These are phyloP conservation scores for Temnothorax rugatulus DNA, from an alignment of 2,888 invertebrate genomes.

Conservation along the genomic window DNA sequence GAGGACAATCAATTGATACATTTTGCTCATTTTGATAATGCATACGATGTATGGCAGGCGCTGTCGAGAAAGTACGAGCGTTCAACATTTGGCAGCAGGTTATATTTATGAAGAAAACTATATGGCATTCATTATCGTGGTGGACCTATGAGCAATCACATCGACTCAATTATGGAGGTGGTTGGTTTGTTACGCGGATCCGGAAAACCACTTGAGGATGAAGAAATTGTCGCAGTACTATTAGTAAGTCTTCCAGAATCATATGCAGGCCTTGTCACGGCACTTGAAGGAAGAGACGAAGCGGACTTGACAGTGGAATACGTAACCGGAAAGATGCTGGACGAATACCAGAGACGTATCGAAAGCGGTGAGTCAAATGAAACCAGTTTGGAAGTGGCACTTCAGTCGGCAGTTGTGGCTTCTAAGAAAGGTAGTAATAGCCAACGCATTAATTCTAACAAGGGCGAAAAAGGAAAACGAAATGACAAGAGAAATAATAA, in stretches of 20 bases:
- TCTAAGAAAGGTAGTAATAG: neutral
- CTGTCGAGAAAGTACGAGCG: neutral
- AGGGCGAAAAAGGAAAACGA: neutral
- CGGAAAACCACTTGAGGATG: slow-evolving; percentile 15
- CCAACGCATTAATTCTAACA: too few relatives aligned
- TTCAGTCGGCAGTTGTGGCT: neutral
- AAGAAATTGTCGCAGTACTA: slow-evolving; percentile 21
- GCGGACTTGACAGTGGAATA: slow-evolving; percentile 1
- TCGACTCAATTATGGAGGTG: slow-evolving; percentile 1
- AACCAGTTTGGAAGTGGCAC: neutral
- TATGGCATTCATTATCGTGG: slow-evolving; percentile 14
- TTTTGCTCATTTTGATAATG: slow-evolving; percentile 7
- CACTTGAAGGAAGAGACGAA: slow-evolving; percentile 13
- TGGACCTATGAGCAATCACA: slow-evolving; percentile 11
- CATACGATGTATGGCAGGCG: neutral
- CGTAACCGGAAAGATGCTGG: slow-evolving; percentile 25
- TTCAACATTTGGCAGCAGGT: neutral
- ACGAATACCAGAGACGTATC: slow-evolving; percentile 21
- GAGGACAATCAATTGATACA: slow-evolving; percentile 21
- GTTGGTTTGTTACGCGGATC: neutral
- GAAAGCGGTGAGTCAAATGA: neutral
- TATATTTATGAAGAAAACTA: neutral
- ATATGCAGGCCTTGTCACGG: neutral
- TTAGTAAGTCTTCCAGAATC: slow-evolving; percentile 10
- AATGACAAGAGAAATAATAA: neutral